Percentiles rank a stretch among this genome's conserved stretches.
These are phyloP conservation scores for Drosophila biarmipes DNA, from an alignment of 1,140 invertebrate species.

Conservation along the genomic window DNA sequence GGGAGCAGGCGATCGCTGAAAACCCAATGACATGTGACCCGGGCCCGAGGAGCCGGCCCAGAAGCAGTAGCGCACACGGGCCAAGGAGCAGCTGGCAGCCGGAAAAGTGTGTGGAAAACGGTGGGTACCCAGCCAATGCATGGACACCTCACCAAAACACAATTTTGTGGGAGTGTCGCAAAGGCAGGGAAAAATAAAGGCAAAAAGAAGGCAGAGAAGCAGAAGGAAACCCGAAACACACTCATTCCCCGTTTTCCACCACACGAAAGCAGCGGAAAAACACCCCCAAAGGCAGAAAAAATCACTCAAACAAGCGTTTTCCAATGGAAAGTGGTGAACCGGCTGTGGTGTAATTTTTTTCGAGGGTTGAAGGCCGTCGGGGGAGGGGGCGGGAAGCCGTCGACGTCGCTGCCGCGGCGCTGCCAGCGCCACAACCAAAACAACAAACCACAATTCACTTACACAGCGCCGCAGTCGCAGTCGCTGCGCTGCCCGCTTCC, in stretches of 20 bases:
- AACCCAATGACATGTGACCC: conserved; percentile 18
- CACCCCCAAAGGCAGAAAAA: conserved; percentile 42
- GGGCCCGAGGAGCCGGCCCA: conserved; percentile 14
- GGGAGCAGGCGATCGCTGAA: conserved; percentile 24
- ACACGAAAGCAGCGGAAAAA: conserved; percentile 13
- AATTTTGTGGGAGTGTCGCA: conserved; percentile 61
- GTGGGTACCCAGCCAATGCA: conserved; percentile 36
- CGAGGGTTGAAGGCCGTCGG: conserved; percentile 17
- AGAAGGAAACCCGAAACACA: conserved; percentile 24
- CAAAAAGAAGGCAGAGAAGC: not conserved
- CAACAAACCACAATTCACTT: conserved; percentile 84
- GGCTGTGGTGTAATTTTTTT: conserved; percentile 61
- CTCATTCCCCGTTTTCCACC: conserved; percentile 41
- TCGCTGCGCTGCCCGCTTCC: conserved; percentile 20
- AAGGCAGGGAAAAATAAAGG: conserved; percentile 25
- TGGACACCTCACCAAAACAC: conserved; percentile 48
- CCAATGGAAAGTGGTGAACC: conserved; percentile 50
- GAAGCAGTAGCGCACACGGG: conserved; percentile 34
- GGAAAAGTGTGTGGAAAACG: conserved; percentile 22
- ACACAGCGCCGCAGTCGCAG: conserved; percentile 50
- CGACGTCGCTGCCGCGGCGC: conserved; percentile 17
- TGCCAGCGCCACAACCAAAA: conserved; percentile 73
- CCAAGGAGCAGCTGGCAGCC: conserved; percentile 30
- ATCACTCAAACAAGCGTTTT: conserved; percentile 59
- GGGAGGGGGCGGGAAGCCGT: not conserved